Evolutionary conservation across 2,113 vertebrate species (phyloP).

Genomic region (Colius striatus): DNA sequence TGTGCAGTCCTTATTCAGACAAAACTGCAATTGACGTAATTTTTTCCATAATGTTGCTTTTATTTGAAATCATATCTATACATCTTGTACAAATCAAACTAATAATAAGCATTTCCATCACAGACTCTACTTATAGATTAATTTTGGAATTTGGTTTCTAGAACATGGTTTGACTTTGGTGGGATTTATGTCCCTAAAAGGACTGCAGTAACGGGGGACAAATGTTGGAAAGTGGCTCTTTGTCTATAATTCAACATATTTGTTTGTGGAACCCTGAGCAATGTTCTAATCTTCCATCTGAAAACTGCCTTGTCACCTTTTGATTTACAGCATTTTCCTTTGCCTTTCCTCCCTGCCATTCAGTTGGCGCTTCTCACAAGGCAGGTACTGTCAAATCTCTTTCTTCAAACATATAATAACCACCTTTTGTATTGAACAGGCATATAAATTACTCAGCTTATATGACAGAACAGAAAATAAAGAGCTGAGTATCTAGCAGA

Average conservation of each 20-base stretch:
- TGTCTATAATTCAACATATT: slow-evolving; percentile 44
- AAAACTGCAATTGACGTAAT: slow-evolving; percentile 49
- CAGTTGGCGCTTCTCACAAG: slow-evolving; percentile 28
- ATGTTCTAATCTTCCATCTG: slow-evolving; percentile 46
- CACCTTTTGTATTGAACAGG: slow-evolving; percentile 55
- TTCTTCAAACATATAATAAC: slow-evolving; percentile 67
- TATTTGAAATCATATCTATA: slow-evolving; percentile 65
- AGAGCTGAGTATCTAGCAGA: slow-evolving; percentile 49
- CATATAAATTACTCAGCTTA: slow-evolving; percentile 55
- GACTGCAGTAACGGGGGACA: slow-evolving; percentile 12
- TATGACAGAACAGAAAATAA: slow-evolving; percentile 66
- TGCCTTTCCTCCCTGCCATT: neutral
- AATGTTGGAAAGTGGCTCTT: slow-evolving; percentile 29
- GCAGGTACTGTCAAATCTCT: slow-evolving; percentile 64
- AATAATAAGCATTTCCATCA: slow-evolving; percentile 54
- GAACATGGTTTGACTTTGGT: neutral
- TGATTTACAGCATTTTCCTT: slow-evolving; percentile 51
- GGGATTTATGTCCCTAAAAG: slow-evolving; percentile 52
- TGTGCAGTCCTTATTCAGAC: slow-evolving; percentile 54
- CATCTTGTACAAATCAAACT: slow-evolving; percentile 61
- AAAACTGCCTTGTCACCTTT: slow-evolving; percentile 46
- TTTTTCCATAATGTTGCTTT: slow-evolving; percentile 67
- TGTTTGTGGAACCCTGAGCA: slow-evolving; percentile 46
- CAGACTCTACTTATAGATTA: slow-evolving; percentile 60
- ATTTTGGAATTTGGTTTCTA: slow-evolving; percentile 60